Base-by-base conservation (phyloP, 2,113 vertebrate genomes). In the Oreochromis aureus region DNA sequence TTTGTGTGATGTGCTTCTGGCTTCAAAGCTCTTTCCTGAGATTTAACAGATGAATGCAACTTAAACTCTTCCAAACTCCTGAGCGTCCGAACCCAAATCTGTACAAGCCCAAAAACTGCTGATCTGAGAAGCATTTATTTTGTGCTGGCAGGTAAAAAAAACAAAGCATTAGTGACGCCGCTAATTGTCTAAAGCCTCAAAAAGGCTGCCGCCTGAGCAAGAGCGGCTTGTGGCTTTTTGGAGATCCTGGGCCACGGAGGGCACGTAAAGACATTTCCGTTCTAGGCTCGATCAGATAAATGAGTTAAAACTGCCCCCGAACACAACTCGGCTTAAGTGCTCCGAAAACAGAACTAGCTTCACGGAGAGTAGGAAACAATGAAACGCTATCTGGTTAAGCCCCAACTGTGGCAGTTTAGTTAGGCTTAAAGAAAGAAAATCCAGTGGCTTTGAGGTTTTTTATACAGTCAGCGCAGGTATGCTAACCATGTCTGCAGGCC, bases 251-350 rank as follows among this genome's bases (percentile, higher is more conserved):
- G 88, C 88, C 41, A 80, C 24, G 9, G 88, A 86, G 91, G 91
- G 89, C 89, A 91, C 80, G 84, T 84, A 81, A 83, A 90, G 89
- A 91, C 92, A 91, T 85, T 94, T 94, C 92, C 76, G 24, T 53
- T 80, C 69, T 76, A 76, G 53, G 76, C 90, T 93, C 90, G 19
- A 96, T 95, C 95, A 95, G 95, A 96, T 96, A 95, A 95, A 92
- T 89, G 79, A 87, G 86, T 92, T 94, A 92, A 95, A 95, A 93
- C 87, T 91, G 87, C 94, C 93, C 94, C 89, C 90, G 16, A 93
- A 95, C 93, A 85, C 93, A 94, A 89, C 82, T 89, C 82, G 89
- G 84, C 89, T 94, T 96, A 95, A 95, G 86, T 82, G 87, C 90
- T 81, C 53, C 30, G 81, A 93, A 39, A 95, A 89, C 84, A 93